Evolutionary conservation across 2,113 vertebrate genomes (phyloP).

Genomic region (Pangasianodon gigas): DNA sequence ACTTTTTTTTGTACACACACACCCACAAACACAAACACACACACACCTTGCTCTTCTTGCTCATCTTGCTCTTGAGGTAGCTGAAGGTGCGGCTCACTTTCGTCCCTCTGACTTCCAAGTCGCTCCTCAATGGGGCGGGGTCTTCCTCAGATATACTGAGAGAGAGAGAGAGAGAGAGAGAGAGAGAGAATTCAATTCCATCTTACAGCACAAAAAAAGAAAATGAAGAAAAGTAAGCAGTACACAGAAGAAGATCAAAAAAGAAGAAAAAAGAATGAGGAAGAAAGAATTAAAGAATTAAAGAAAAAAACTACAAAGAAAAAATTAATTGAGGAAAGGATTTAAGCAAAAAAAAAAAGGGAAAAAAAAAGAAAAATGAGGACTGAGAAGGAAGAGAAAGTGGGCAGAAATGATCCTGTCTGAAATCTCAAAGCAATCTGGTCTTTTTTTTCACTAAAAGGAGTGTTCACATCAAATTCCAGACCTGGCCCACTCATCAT

Average conservation of each 20-base stretch:
- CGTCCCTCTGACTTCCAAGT: constrained; percentile 77
- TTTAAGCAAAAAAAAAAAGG: neutral
- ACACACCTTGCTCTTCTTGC: constrained; percentile 87
- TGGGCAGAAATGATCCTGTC: too few species aligned
- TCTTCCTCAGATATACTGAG: constrained; percentile 86
- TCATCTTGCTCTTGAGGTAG: constrained; percentile 95
- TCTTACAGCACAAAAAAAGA: too few species aligned
- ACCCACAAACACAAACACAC: neutral
- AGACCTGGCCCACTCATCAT: too few species aligned
- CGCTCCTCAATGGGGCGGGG: constrained; percentile 74
- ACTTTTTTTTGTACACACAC: neutral
- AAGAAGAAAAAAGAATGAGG: neutral
- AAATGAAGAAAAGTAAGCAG: neutral
- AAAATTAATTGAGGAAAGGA: neutral
- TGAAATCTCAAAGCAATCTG: too few species aligned
- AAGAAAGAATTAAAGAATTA: neutral
- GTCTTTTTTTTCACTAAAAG: too few species aligned
- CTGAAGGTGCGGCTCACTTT: constrained; percentile 95
- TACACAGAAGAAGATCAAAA: neutral
- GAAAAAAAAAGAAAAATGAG: neutral
- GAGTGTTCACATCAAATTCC: too few species aligned
- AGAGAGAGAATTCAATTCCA: neutral
- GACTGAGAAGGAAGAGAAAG: neutral
- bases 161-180: constrained; percentile 26
- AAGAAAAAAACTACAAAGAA: neutral